Evolutionary conservation across 2,113 vertebrate genomes (phyloP), one percentile per base, ranked within the genome.

Genomic region (Solea solea): DNA sequence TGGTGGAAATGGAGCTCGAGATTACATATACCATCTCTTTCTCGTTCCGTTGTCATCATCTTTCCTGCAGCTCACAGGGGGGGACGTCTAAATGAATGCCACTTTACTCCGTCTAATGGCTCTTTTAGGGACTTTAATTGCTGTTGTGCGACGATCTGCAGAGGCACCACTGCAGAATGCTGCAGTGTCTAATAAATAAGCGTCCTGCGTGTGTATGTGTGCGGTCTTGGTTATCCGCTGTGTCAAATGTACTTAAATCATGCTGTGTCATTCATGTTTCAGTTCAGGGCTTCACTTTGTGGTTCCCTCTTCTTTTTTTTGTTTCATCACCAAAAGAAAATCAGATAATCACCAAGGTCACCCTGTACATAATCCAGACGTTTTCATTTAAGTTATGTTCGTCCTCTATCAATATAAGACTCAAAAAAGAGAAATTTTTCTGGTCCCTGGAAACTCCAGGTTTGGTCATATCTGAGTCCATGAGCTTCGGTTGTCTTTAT

Each of bases 71-170:
- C 76, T 81, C 76, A 42, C 80, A 81, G 78, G 70, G 76, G 78
- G 74, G 48, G 56, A 69, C 63, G 15, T 84, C 67, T 69, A 82
- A 89, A 87, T 81, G 81, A 69, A 74, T 77, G 62, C 62, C 49
- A 75, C 71, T 79, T 83, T 78, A 79, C 51, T 75, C 64, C 39
- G 48, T 73, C n/a, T 86, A 86, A 86, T 81, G 74, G 72, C 65
- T 84, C 65, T 85, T 81, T 81, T 46, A 62, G 61, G 49, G 62
- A 75, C 74, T 62, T 74, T 82, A 85, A 84, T 83, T 74, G 63
- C 72, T 76, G 49, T 64, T 82, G 61, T 76, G 54, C 64, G 73
- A 59, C 72, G 61, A 81, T 64, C 42, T 77, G 48, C 63, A 65
- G 69, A 49, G 45, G 63, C 51, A 11, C 58, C 14, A 34, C 69